Conservation (phyloP, 2,113 vertebrate genomes). For the Anser brachyrhynchus region DNA sequence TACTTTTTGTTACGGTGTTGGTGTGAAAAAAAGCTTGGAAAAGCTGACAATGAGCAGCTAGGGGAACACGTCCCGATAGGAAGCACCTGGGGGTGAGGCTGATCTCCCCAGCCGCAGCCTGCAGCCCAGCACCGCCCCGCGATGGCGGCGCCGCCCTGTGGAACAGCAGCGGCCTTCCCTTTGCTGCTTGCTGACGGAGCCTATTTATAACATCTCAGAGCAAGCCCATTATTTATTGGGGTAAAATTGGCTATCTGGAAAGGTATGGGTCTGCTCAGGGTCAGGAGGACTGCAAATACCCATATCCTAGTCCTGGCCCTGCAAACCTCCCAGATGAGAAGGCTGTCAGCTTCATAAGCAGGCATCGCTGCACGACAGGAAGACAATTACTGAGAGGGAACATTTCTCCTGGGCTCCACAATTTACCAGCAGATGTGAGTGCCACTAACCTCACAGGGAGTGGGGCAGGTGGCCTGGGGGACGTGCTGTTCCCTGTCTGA, state of each 20-base stretch:
- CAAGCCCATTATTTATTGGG: neutral
- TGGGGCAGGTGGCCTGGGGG: neutral
- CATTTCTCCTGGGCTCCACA: neutral
- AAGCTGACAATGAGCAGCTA: neutral
- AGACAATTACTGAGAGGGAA: neutral
- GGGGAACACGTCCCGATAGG: neutral
- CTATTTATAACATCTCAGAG: neutral
- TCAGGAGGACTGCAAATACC: neutral
- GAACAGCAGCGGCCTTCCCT: neutral
- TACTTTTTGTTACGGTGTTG: neutral
- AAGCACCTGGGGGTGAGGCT: neutral
- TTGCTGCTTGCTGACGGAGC: neutral
- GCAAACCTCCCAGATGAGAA: neutral
- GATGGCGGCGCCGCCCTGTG: neutral
- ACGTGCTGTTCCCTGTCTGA: rapidly evolving
- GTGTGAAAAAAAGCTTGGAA: neutral
- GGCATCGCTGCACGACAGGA: neutral
- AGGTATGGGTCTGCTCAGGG: neutral
- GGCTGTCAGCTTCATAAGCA: neutral
- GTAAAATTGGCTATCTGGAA: neutral
- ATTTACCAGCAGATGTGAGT: neutral
- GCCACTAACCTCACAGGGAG: neutral
- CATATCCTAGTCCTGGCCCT: neutral
- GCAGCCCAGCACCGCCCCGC: neutral
- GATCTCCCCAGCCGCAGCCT: neutral